Evolutionary conservation across 2,888 invertebrate species (phyloP).

Genomic region (Stenoptilia bipunctidactyla): DNA sequence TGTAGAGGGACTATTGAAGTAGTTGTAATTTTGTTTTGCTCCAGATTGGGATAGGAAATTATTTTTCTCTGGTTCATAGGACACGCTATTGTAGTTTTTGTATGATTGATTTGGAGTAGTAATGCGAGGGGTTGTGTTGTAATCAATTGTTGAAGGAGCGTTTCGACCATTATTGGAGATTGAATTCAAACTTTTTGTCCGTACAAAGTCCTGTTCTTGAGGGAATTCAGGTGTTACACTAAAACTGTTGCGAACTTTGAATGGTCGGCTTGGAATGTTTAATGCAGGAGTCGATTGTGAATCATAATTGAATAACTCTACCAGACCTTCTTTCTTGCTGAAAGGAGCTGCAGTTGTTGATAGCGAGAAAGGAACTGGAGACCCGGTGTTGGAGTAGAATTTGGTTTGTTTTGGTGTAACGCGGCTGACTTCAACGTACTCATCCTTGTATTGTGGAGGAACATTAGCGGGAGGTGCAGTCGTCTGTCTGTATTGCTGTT

Average conservation of each 20-base stretch:
- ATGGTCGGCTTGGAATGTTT: constrained; percentile 34
- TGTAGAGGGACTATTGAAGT: constrained; percentile 39
- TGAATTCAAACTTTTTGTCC: constrained; percentile 27
- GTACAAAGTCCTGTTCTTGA: constrained; percentile 35
- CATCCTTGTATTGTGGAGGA: constrained; percentile 49
- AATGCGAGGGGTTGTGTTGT: constrained; percentile 29
- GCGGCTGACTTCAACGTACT: constrained; percentile 59
- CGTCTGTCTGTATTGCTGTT: constrained; percentile 7
- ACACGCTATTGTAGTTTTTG: constrained; percentile 50
- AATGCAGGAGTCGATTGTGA: constrained; percentile 43
- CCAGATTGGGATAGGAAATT: constrained; percentile 36
- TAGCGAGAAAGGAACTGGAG: constrained; percentile 35
- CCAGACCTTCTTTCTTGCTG: constrained; percentile 53
- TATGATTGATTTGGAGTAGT: constrained; percentile 39
- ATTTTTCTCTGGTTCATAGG: constrained; percentile 53
- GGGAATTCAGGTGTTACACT: constrained; percentile 34
- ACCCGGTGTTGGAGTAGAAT: constrained; percentile 28
- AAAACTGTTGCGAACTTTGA: constrained; percentile 49
- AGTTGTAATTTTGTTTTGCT: constrained; percentile 41
- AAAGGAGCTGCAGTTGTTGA: constrained; percentile 32
- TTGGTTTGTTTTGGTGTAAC: constrained; percentile 49
- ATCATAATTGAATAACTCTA: constrained; percentile 61
- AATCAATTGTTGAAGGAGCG: constrained; percentile 29
- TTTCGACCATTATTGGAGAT: constrained; percentile 25
- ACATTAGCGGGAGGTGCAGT: constrained; percentile 29